Evolutionary conservation across 2,113 vertebrate species (phyloP).

Genomic region (Octodon degus): DNA sequence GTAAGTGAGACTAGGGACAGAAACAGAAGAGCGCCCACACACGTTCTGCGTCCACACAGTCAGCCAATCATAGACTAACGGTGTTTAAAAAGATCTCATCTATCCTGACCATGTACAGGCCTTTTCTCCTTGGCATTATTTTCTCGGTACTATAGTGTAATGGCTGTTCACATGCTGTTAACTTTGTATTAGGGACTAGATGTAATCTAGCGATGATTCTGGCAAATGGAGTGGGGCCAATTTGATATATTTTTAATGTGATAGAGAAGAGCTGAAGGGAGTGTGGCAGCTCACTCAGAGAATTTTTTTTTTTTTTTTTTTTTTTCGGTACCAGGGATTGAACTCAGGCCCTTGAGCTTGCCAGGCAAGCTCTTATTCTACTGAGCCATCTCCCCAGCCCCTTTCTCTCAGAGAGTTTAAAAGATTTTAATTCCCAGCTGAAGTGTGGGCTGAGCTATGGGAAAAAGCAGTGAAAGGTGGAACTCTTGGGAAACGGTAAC

Average conservation of each 20-base stretch:
- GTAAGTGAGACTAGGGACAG: accelerated
- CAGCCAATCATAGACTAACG: neutral
- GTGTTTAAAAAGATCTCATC: neutral
- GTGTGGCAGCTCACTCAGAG: neutral
- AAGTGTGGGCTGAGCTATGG: neutral
- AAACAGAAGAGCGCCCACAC: neutral
- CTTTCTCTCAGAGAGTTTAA: neutral
- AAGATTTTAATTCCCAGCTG: neutral
- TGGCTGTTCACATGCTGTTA: neutral
- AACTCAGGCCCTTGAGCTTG: too few species aligned
- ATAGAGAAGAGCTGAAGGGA: neutral
- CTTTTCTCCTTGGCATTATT: neutral
- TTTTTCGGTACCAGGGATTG: too few species aligned
- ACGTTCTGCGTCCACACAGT: neutral
- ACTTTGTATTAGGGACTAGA: neutral
- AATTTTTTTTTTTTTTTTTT: too few species aligned
- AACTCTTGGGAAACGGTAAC: neutral
- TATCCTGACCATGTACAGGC: neutral
- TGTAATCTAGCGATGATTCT: neutral
- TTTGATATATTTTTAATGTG: neutral
- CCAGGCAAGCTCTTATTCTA: too few species aligned
- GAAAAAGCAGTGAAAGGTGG: neutral
- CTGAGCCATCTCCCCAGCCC: too few species aligned
- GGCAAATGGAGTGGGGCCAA: neutral
- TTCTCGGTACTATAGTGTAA: neutral